These are phyloP conservation scores for Drosophila leontia DNA, from an alignment of 1,140 invertebrate species.

Conservation along the genomic window DNA sequence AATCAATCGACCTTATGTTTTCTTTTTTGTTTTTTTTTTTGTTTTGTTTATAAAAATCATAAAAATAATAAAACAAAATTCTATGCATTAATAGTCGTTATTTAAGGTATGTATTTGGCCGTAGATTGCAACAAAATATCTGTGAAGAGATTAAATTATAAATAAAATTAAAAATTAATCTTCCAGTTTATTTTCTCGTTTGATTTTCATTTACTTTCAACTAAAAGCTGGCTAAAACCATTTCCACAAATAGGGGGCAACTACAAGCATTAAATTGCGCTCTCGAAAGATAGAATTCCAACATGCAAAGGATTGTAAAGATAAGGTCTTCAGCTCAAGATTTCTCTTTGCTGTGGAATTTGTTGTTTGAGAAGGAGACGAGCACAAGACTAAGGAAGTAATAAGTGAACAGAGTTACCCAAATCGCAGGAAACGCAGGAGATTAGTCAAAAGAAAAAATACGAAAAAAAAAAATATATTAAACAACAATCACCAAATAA, in stretches of 20 bases:
- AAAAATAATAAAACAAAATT: slow-evolving; percentile 66
- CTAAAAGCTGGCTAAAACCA: slow-evolving; percentile 60
- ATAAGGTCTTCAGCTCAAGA: slow-evolving; percentile 47
- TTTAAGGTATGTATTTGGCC: slow-evolving; percentile 84
- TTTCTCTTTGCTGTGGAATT: slow-evolving; percentile 30
- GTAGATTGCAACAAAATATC: slow-evolving; percentile 85
- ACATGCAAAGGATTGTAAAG: slow-evolving; percentile 37
- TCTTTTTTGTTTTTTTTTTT: slow-evolving; percentile 20
- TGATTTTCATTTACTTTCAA: slow-evolving; percentile 46
- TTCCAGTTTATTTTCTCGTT: slow-evolving; percentile 35
- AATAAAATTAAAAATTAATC: slow-evolving; percentile 82
- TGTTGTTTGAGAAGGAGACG: slow-evolving; percentile 34
- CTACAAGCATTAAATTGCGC: slow-evolving; percentile 64
- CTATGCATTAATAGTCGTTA: slow-evolving; percentile 78
- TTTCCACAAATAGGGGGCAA: slow-evolving; percentile 60
- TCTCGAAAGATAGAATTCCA: slow-evolving; percentile 41
- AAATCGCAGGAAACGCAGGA: slow-evolving; percentile 66
- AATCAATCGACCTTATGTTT: slow-evolving; percentile 25
- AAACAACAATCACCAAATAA: slow-evolving; percentile 77
- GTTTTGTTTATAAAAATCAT: slow-evolving; percentile 56
- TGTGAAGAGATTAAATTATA: slow-evolving; percentile 85
- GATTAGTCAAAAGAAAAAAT: slow-evolving; percentile 66
- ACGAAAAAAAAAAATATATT: slow-evolving; percentile 26
- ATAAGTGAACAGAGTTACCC: slow-evolving; percentile 60
- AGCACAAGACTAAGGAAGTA: slow-evolving; percentile 45